Conservation (phyloP, 1,140 invertebrate genomes). For the Brachionus manjavacas region DNA sequence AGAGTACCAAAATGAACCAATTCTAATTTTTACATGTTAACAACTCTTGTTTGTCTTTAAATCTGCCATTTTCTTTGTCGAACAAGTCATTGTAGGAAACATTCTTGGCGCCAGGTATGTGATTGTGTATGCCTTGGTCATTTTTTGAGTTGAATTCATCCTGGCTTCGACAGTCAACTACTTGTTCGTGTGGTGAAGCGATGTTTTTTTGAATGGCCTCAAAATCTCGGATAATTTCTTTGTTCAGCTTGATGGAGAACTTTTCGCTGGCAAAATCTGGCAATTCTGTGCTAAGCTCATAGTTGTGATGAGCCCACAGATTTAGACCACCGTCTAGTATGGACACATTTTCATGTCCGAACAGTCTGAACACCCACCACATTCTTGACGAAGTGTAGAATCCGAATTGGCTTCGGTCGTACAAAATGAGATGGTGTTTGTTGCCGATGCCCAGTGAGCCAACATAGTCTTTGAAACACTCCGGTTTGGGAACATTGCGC, state of each 20-base stretch:
- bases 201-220: not conserved
- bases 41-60: constrained; percentile 26
- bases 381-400: constrained; percentile 45
- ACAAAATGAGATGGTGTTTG: constrained; percentile 46
- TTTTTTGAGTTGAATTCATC: not conserved
- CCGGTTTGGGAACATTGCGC: constrained; percentile 46
- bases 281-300: not conserved
- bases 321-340: constrained; percentile 47
- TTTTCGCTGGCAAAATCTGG: constrained; percentile 2
- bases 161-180: not conserved
- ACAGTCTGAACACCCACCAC: constrained; percentile 46
- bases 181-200: not conserved
- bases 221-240: not conserved
- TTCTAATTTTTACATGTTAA: not conserved
- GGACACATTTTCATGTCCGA: constrained; percentile 46
- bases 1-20: not conserved
- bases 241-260: not conserved
- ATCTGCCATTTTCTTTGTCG: not conserved
- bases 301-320: constrained; percentile 44
- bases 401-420: constrained; percentile 44
- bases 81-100: constrained; percentile 30
- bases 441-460: constrained; percentile 45
- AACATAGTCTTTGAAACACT: constrained; percentile 45
- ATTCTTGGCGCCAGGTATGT: constrained; percentile 19
- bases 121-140: not conserved